phyloP scores from a whole-genome alignment of 2,888 invertebrate species.

The Pinctada fucata region DNA sequence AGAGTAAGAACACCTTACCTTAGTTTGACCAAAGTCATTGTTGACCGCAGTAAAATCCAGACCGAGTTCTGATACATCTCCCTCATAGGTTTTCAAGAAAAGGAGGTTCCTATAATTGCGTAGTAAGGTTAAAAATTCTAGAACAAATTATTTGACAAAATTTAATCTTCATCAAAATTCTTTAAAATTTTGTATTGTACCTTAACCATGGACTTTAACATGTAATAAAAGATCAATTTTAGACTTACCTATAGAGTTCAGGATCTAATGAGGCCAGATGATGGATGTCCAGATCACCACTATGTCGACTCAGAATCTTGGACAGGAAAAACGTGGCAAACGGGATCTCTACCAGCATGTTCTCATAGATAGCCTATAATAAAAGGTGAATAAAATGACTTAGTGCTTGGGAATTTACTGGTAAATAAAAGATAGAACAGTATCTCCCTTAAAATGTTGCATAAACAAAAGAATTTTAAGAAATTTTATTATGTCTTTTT shows the following conservation, averaged over 20 bases:
- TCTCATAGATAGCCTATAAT: slow-evolving; percentile 92
- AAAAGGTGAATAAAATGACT: background rate
- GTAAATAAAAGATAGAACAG: too few relatives aligned
- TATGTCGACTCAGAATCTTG: slow-evolving; percentile 83
- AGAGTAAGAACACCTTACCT: slow-evolving; percentile 78
- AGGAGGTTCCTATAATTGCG: slow-evolving; percentile 84
- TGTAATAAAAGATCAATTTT: background rate
- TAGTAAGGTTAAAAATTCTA: too few relatives aligned
- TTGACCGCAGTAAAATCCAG: slow-evolving; percentile 95
- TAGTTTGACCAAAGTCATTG: slow-evolving; percentile 92
- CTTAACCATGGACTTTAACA: background rate
- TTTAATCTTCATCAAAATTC: background rate
- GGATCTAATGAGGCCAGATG: slow-evolving; percentile 96
- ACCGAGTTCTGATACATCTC: slow-evolving; percentile 89
- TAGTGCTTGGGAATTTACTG: too few relatives aligned
- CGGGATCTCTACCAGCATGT: slow-evolving; percentile 94
- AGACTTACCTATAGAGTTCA: slow-evolving; percentile 84
- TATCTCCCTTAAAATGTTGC: too few relatives aligned
- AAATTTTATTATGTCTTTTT: too few relatives aligned
- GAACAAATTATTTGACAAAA: slow-evolving; percentile 1
- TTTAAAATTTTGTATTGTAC: too few relatives aligned
- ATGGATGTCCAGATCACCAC: slow-evolving; percentile 90
- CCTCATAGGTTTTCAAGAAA: slow-evolving; percentile 89
- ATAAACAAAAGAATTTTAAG: too few relatives aligned
- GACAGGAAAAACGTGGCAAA: slow-evolving; percentile 97